Percentiles rank a stretch among this genome's conserved stretches.
phyloP scores from a whole-genome alignment of 2,888 invertebrate species.

The Acanthosepion pharaonis region DNA sequence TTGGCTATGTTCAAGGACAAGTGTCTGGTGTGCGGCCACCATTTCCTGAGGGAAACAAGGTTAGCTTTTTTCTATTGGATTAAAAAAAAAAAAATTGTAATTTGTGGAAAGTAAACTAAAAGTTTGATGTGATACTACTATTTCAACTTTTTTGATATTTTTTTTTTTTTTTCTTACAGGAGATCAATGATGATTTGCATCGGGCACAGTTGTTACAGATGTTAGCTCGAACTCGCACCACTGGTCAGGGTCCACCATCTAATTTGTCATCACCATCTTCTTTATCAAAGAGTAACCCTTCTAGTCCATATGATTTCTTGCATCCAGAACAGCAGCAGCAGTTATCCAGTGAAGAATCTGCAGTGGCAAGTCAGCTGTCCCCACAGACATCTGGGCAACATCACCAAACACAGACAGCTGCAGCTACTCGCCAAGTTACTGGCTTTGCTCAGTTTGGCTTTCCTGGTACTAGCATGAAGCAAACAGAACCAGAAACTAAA shows the following conservation, averaged over 20 bases:
- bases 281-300: constrained; percentile 45
- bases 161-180: not conserved
- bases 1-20: constrained; percentile 38
- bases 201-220: constrained; percentile 42
- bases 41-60: constrained; percentile 41
- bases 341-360: constrained; percentile 40
- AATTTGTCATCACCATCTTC: constrained; percentile 46
- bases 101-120: no score
- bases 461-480: not conserved
- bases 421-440: not conserved
- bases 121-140: no score
- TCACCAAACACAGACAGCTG: not conserved
- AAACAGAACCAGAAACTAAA: not conserved
- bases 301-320: constrained; percentile 46
- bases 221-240: constrained; percentile 36
- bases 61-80: not conserved
- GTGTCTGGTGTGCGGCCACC: constrained; percentile 35
- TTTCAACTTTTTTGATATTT: not conserved
- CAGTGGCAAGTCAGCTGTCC: not conserved
- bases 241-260: constrained; percentile 35
- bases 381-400: constrained; percentile 35
- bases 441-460: constrained; percentile 35
- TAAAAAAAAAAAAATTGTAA: no score
- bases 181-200: constrained; percentile 42
- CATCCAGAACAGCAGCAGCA: constrained; percentile 40